phyloP scores from a whole-genome alignment of 1,140 invertebrate species.

The Eubasilissa regina region DNA sequence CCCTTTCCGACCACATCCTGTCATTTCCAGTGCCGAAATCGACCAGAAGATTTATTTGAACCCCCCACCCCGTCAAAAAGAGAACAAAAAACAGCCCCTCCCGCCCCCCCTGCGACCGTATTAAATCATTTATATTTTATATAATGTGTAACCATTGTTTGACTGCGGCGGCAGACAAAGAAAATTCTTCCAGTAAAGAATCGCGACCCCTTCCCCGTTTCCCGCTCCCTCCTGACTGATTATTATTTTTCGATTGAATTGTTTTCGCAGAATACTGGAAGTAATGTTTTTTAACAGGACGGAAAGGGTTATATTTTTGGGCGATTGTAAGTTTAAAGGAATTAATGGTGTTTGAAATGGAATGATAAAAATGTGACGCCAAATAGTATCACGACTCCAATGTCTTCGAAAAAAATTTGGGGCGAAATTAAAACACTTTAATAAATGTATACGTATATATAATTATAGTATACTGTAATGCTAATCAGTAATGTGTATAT shows the following conservation, averaged over 20 bases:
- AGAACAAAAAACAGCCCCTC: constrained; percentile 43
- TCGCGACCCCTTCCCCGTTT: constrained; percentile 15
- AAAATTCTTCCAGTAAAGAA: constrained; percentile 55
- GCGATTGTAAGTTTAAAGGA: constrained; percentile 18
- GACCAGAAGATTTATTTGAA: constrained; percentile 60
- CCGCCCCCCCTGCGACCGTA: constrained; percentile 40
- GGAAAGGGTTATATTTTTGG: constrained; percentile 26
- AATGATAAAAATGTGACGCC: constrained; percentile 10
- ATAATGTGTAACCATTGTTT: constrained; percentile 60
- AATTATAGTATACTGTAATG: too few species aligned
- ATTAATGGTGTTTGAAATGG: constrained; percentile 26
- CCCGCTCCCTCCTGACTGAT: not conserved
- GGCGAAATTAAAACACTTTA: too few species aligned
- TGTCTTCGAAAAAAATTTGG: too few species aligned
- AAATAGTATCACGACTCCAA: too few species aligned
- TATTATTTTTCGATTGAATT: constrained; percentile 48
- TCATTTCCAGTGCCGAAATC: constrained; percentile 58
- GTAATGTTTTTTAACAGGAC: constrained; percentile 11
- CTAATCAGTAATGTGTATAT: too few species aligned
- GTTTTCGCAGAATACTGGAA: constrained; percentile 17
- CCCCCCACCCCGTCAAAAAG: constrained; percentile 13
- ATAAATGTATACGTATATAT: too few species aligned
- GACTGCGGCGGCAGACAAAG: constrained; percentile 56
- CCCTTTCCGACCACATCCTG: constrained; percentile 56
- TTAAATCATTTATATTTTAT: constrained; percentile 60